Conservation (phyloP, 2,113 vertebrate species). For the Forbesichthys papilliferus region DNA sequence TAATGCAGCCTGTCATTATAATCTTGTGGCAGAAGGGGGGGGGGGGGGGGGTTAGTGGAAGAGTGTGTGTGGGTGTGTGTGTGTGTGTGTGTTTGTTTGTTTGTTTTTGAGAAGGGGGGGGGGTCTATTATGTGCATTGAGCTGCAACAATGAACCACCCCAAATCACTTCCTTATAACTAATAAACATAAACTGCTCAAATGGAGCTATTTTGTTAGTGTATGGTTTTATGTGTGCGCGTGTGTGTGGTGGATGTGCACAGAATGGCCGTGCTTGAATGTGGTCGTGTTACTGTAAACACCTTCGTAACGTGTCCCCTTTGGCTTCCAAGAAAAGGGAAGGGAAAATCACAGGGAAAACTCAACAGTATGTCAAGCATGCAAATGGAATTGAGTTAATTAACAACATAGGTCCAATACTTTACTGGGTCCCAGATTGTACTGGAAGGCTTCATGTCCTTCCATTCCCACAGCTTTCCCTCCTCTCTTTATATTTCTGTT, state of each 20-base stretch:
- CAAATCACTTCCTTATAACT: conserved; percentile 78
- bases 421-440: conserved; percentile 76
- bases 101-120: too few relatives aligned
- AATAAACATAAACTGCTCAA: conserved; percentile 79
- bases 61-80: conserved; percentile 20
- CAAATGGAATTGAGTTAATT: conserved; percentile 92
- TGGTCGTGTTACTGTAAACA: conserved; percentile 66
- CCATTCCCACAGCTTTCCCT: conserved; percentile 33
- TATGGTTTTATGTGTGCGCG: conserved; percentile 52
- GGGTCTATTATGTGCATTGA: conserved; percentile 84
- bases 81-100: neutral
- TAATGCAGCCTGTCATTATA: conserved; percentile 84
- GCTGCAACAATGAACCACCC: conserved; percentile 84
- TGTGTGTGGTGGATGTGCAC: neutral
- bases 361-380: conserved; percentile 84
- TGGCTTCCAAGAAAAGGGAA: conserved; percentile 76
- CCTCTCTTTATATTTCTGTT: conserved; percentile 43
- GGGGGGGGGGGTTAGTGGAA: conserved; percentile 54
- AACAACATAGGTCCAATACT: conserved; percentile 78
- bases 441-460: conserved; percentile 75
- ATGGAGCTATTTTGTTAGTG: conserved; percentile 77
- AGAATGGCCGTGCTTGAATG: neutral
- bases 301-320: conserved; percentile 64
- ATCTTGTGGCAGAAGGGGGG: conserved; percentile 78
- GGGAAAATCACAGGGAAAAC: conserved; percentile 66